These are phyloP conservation scores for Daptonema setosum DNA, from an alignment of 2,888 invertebrate species.

Conservation along the genomic window DNA sequence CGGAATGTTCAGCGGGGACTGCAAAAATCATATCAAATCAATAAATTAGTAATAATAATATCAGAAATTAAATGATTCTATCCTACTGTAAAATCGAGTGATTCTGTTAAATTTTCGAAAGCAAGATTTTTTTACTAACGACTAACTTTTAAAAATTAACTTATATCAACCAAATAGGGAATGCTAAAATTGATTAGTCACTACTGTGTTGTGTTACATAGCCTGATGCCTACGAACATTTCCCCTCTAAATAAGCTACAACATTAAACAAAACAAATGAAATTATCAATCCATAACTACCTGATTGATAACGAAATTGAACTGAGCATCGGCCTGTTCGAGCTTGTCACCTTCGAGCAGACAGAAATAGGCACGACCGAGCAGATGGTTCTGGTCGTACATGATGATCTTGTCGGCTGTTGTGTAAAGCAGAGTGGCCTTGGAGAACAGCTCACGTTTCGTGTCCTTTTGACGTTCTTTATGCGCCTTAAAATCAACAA, in stretches of 20 bases:
- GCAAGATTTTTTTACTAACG: no score
- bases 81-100: no score
- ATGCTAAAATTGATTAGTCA: no score
- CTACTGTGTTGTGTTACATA: no score
- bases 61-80: no score
- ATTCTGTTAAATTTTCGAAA: no score
- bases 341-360: conserved; percentile 93
- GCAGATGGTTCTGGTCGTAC: conserved; percentile 96
- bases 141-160: no score
- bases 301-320: conserved; percentile 81
- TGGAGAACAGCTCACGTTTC: conserved; percentile 65
- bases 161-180: no score
- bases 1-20: conserved; percentile 65
- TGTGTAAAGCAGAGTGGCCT: conserved; percentile 85
- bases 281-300: conserved; percentile 15
- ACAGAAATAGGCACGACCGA: conserved; percentile 92
- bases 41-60: neutral
- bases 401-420: conserved; percentile 98
- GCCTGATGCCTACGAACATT: no score
- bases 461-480: conserved; percentile 84
- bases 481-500: conserved; percentile 43
- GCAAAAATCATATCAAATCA: neutral
- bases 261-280: neutral
- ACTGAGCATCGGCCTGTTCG: conserved; percentile 98
- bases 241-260: no score